These are phyloP conservation scores for Vulpes ferrilata DNA, from an alignment of 2,113 vertebrate genomes.

Conservation along the genomic window DNA sequence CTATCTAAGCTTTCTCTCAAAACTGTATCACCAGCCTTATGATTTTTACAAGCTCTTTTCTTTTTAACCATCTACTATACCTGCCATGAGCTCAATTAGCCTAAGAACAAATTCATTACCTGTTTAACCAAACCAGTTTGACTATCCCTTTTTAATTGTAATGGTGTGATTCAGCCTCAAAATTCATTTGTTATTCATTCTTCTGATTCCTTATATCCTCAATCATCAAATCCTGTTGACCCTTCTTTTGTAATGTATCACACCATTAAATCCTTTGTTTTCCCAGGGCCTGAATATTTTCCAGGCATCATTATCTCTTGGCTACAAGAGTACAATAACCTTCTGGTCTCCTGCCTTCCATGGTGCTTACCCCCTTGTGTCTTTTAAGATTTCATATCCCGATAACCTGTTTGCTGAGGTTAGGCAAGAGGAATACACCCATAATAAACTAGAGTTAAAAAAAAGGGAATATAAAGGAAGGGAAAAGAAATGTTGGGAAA, in stretches of 20 bases:
- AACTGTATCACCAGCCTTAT: conserved; percentile 15
- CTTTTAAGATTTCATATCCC: conserved; percentile 40
- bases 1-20: conserved; percentile 1
- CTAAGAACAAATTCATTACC: conserved; percentile 55
- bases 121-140: conserved; percentile 39
- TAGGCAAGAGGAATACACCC: background rate
- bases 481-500: too few species aligned
- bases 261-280: conserved; percentile 61
- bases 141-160: conserved; percentile 60
- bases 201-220: conserved; percentile 52
- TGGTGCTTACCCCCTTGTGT: conserved; percentile 19
- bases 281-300: conserved; percentile 56
- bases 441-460: conserved; percentile 23
- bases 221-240: conserved; percentile 48
- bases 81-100: background rate
- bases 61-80: background rate
- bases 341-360: conserved; percentile 32
- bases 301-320: conserved; percentile 47
- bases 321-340: conserved; percentile 43
- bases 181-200: conserved; percentile 58
- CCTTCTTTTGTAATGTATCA: conserved; percentile 48
- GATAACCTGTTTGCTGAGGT: background rate
- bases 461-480: too few species aligned
- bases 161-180: conserved; percentile 26
- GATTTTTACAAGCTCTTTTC: conserved; percentile 50